Conservation (phyloP, 2,113 vertebrate genomes). For the Haemorhous mexicanus region DNA sequence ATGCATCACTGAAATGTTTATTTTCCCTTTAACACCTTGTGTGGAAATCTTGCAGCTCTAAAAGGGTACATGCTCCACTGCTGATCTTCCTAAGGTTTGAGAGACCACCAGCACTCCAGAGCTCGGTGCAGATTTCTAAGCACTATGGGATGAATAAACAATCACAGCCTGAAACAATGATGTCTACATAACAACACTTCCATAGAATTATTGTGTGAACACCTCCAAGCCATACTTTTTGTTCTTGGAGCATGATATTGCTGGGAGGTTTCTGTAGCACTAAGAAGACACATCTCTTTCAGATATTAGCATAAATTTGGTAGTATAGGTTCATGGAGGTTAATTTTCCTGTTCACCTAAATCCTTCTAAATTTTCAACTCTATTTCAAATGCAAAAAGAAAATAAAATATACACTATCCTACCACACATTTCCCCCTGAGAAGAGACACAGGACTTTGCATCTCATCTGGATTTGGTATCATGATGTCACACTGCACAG, state of each 20-base stretch:
- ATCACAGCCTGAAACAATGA: background rate
- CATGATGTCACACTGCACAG: background rate
- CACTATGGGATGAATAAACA: background rate
- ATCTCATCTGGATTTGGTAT: background rate
- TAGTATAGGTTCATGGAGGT: background rate
- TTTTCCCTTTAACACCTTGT: background rate
- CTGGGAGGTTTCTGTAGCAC: no score
- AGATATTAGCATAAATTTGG: background rate
- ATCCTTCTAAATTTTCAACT: background rate
- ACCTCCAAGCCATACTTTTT: background rate
- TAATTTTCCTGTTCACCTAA: background rate
- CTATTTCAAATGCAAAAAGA: background rate
- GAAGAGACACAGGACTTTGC: background rate
- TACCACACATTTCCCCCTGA: background rate
- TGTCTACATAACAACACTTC: background rate
- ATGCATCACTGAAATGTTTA: background rate
- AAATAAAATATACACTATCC: background rate
- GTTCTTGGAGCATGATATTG: background rate
- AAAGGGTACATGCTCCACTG: background rate
- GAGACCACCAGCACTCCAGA: background rate
- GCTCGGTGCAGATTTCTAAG: background rate
- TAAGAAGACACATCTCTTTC: background rate
- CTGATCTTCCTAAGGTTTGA: background rate
- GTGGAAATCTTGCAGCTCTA: background rate
- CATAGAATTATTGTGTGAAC: background rate